Evolutionary conservation across 2,113 vertebrate genomes (phyloP).

Genomic region (Odontophorus gujanensis): DNA sequence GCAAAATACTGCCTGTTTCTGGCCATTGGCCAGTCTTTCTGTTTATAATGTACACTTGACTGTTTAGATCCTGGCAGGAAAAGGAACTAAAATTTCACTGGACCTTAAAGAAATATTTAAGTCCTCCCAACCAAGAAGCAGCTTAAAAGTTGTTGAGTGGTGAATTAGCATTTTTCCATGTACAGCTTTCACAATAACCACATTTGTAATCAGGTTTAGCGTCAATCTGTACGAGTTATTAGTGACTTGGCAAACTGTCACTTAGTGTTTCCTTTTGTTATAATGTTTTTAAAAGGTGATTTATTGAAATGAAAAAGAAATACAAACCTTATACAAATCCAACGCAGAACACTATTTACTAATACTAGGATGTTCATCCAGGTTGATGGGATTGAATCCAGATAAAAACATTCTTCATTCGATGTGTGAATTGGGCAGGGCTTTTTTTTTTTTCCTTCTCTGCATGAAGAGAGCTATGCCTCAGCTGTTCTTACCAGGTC

Average conservation of each 20-base stretch:
- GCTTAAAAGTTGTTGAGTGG: conserved; percentile 33
- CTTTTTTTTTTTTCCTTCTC: background rate
- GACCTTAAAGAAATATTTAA: conserved; percentile 18
- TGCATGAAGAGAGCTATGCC: background rate
- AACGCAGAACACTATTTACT: background rate
- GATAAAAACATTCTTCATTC: background rate
- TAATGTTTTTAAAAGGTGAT: background rate
- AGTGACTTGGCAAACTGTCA: conserved; percentile 21
- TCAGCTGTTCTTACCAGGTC: background rate
- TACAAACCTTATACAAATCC: conserved; percentile 7
- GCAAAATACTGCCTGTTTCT: conserved; percentile 1
- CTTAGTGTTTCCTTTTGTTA: conserved; percentile 20
- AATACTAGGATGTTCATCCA: background rate
- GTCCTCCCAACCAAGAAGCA: conserved; percentile 18
- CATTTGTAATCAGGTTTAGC: conserved; percentile 44
- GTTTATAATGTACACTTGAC: background rate
- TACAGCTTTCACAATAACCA: conserved; percentile 23
- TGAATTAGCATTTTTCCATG: conserved; percentile 42
- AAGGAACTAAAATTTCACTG: background rate
- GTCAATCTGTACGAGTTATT: conserved; percentile 13
- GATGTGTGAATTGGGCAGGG: background rate
- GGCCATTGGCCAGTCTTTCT: conserved; percentile 10
- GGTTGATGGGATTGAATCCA: background rate
- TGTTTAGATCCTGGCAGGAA: conserved; percentile 1
- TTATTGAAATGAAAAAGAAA: conserved; percentile 27